phyloP scores from a whole-genome alignment of 2,113 vertebrate genomes.

The Cheirogaleus medius region DNA sequence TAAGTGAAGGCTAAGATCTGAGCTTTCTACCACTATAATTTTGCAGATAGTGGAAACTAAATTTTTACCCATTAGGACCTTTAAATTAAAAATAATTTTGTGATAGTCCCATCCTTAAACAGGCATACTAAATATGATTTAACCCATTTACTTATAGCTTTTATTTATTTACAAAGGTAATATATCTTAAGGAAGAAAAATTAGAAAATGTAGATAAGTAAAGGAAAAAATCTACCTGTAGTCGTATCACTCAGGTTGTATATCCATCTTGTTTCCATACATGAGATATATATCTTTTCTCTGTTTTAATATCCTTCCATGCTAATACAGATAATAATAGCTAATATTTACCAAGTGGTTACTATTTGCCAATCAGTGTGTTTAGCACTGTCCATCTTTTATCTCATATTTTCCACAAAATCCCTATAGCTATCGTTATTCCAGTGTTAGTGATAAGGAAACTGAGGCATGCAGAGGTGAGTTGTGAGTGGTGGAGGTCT shows the following conservation, averaged over 20 bases:
- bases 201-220: not conserved
- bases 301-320: not conserved
- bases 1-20: not conserved
- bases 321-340: not conserved
- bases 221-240: not conserved
- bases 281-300: not conserved
- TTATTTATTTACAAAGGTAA: not conserved
- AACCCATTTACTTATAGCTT: constrained; percentile 8
- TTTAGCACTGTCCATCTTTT: not conserved
- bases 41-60: not conserved
- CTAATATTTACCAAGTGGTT: not conserved
- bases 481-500: not conserved
- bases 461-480: not conserved
- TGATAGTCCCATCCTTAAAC: not conserved
- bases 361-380: not conserved
- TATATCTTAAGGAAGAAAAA: constrained; percentile 34
- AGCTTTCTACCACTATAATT: not conserved
- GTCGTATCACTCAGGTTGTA: not conserved
- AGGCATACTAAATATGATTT: not conserved
- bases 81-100: constrained; percentile 41
- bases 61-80: not conserved
- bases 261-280: not conserved
- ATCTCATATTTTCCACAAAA: not conserved
- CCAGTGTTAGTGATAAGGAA: not conserved
- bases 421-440: not conserved